These are phyloP conservation scores for Hoplias malabaricus DNA, from an alignment of 2,113 vertebrate genomes.

Conservation along the genomic window DNA sequence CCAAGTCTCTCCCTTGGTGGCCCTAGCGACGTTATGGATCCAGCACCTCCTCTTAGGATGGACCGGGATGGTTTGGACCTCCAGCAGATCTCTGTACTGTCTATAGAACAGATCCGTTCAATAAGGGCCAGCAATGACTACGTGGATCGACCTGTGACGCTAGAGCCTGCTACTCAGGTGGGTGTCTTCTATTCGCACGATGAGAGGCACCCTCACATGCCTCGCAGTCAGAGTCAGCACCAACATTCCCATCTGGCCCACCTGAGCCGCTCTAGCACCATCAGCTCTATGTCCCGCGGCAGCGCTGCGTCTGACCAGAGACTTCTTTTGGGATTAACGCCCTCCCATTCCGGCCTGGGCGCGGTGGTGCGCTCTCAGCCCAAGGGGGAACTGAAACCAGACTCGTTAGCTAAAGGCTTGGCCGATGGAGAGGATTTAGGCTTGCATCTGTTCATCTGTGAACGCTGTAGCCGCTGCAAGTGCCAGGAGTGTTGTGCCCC, in stretches of 20 bases:
- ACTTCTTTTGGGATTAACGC: slow-evolving; percentile 83
- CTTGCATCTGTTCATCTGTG: slow-evolving; percentile 87
- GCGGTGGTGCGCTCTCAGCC: slow-evolving; percentile 84
- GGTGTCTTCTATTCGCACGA: slow-evolving; percentile 79
- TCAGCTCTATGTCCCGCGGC: slow-evolving; percentile 92
- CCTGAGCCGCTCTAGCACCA: slow-evolving; percentile 92
- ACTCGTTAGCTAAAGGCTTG: slow-evolving; percentile 77
- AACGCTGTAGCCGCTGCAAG: slow-evolving; percentile 91
- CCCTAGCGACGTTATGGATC: slow-evolving; percentile 65
- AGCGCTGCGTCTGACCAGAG: slow-evolving; percentile 93
- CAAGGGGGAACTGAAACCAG: slow-evolving; percentile 78
- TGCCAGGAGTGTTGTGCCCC: slow-evolving; percentile 85
- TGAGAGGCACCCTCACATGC: slow-evolving; percentile 70
- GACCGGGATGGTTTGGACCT: slow-evolving; percentile 81
- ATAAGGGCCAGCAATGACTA: slow-evolving; percentile 96
- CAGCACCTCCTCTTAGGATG: slow-evolving; percentile 73
- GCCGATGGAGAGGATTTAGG: slow-evolving; percentile 64
- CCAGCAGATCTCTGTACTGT: slow-evolving; percentile 84
- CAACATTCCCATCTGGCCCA: slow-evolving; percentile 78
- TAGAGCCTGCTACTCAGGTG: slow-evolving; percentile 73
- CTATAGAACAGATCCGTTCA: slow-evolving; percentile 91
- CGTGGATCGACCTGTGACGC: slow-evolving; percentile 84
- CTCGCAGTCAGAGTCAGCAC: slow-evolving; percentile 87
- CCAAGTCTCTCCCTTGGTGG: slow-evolving; percentile 51
- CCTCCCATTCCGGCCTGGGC: slow-evolving; percentile 81